These are phyloP conservation scores for Notospermus geniculatus DNA, from an alignment of 1,140 invertebrate genomes.

Conservation along the genomic window DNA sequence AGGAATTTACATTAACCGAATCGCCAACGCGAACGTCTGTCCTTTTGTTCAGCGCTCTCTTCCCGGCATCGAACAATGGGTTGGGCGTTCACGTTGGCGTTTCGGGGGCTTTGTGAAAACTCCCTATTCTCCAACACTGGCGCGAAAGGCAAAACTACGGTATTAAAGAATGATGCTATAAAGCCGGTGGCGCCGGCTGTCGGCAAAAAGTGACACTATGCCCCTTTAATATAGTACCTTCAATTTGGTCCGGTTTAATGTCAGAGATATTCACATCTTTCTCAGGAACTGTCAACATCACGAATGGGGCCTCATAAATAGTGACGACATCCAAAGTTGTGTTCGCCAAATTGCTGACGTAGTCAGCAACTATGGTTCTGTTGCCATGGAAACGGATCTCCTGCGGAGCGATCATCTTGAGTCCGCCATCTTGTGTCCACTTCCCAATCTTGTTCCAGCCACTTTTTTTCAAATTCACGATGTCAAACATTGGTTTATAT, in stretches of 20 bases:
- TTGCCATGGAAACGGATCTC: background rate
- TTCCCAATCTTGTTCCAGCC: slow-evolving; percentile 7
- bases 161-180: too few species aligned
- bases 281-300: background rate
- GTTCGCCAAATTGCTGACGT: slow-evolving; percentile 6
- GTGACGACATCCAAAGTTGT: background rate
- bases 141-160: too few species aligned
- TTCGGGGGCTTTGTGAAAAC: too few species aligned
- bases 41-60: too few species aligned
- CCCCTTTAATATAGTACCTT: too few species aligned
- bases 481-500: background rate
- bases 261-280: background rate
- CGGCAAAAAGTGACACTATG: too few species aligned
- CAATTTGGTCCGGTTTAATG: background rate
- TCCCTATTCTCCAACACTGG: too few species aligned
- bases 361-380: background rate
- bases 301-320: background rate
- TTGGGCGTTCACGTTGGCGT: too few species aligned
- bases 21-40: too few species aligned
- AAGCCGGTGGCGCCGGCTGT: too few species aligned
- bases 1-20: too few species aligned
- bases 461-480: background rate
- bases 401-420: background rate
- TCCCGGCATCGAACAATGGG: too few species aligned
- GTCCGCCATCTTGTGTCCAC: background rate